Evolutionary conservation across 1,140 invertebrate species (phyloP).

Genomic region (Saccostrea glomerata): DNA sequence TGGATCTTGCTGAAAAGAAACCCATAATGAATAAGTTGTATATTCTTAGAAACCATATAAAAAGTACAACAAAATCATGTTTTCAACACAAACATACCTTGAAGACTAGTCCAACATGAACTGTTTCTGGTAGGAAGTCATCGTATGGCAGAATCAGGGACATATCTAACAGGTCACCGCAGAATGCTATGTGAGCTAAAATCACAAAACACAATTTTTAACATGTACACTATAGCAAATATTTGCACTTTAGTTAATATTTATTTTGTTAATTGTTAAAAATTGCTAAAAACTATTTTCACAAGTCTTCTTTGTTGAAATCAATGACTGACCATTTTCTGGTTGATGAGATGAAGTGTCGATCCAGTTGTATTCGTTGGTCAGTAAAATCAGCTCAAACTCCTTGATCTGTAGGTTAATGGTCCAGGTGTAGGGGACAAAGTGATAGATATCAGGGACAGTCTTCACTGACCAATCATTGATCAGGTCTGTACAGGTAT

Average conservation of each 20-base stretch:
- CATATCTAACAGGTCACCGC: constrained; percentile 94
- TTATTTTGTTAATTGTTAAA: too few relatives aligned
- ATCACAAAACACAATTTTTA: constrained; percentile 53
- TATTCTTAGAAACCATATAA: too few relatives aligned
- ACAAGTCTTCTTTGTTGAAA: too few relatives aligned
- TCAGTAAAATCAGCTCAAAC: constrained; percentile 95
- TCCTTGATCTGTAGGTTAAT: constrained; percentile 92
- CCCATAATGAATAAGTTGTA: too few relatives aligned
- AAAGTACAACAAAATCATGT: too few relatives aligned
- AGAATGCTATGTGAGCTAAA: constrained; percentile 91
- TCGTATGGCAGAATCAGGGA: constrained; percentile 95
- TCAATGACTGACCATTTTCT: constrained; percentile 86
- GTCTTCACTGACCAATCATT: constrained; percentile 97
- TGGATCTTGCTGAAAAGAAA: too few relatives aligned
- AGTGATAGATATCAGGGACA: constrained; percentile 92
- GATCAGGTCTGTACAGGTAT: constrained; percentile 86
- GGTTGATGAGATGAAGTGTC: constrained; percentile 90
- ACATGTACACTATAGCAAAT: background rate
- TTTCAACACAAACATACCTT: constrained; percentile 81
- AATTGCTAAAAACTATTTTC: too few relatives aligned
- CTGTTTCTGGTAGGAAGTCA: constrained; percentile 92
- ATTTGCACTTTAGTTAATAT: too few relatives aligned
- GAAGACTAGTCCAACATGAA: constrained; percentile 94
- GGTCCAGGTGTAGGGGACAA: constrained; percentile 98
- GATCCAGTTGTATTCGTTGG: constrained; percentile 99